These are phyloP conservation scores for Mustela nigripes DNA, from an alignment of 2,113 vertebrate species.

Conservation along the genomic window DNA sequence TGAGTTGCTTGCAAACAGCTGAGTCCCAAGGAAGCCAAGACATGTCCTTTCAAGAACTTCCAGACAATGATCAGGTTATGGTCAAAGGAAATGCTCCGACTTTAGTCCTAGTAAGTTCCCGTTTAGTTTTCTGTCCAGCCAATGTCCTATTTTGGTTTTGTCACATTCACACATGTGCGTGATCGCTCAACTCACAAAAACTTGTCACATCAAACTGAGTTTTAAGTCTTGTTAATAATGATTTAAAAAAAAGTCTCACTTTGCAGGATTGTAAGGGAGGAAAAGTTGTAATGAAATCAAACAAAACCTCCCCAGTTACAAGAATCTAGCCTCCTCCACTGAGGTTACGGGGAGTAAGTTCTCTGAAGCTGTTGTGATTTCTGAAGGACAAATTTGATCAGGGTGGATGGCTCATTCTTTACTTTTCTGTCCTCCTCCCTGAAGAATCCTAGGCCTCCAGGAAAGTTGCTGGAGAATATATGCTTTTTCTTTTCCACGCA, in stretches of 20 bases:
- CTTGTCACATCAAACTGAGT: not conserved
- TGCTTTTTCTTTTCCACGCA: not conserved
- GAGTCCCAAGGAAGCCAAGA: not conserved
- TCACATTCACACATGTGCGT: not conserved
- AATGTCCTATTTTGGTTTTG: not conserved
- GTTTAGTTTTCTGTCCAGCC: not conserved
- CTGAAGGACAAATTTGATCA: not conserved
- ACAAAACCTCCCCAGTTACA: not conserved
- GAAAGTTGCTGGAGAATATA: not conserved
- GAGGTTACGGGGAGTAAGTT: not conserved
- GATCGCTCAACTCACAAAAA: not conserved
- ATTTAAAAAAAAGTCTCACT: not conserved
- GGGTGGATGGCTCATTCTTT: not conserved
- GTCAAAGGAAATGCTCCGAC: not conserved
- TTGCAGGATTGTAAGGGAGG: not conserved
- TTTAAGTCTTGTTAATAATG: not conserved
- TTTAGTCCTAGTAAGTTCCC: not conserved
- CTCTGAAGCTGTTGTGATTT: not conserved
- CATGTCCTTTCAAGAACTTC: not conserved
- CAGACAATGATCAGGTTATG: slow-evolving; percentile 1
- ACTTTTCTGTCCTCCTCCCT: slow-evolving; percentile 20
- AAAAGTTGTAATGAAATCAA: not conserved
- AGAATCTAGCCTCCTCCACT: not conserved
- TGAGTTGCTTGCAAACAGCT: slow-evolving; percentile 33
- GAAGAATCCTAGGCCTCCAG: not conserved